Evolutionary conservation across 1,140 invertebrate genomes (phyloP).

Genomic region (Sitophilus oryzae): DNA sequence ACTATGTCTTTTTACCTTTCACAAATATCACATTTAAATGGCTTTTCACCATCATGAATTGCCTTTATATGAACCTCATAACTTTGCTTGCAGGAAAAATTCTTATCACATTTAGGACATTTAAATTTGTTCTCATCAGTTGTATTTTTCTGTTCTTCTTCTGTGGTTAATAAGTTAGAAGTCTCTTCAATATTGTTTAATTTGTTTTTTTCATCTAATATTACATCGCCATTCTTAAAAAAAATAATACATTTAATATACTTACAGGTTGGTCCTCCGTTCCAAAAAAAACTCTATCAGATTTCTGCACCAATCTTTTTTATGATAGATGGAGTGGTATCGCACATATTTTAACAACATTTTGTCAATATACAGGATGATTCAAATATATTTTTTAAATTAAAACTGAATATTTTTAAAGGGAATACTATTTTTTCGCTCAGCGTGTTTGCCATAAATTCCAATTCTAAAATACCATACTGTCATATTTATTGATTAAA

Average conservation of each 20-base stretch:
- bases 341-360: too few species aligned
- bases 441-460: too few species aligned
- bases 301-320: too few species aligned
- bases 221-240: slow-evolving; percentile 11
- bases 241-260: slow-evolving; percentile 8
- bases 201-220: slow-evolving; percentile 4
- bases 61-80: slow-evolving; percentile 54
- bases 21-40: slow-evolving; percentile 53
- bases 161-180: not conserved
- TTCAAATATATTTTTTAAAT: too few species aligned
- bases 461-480: too few species aligned
- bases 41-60: slow-evolving; percentile 50
- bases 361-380: too few species aligned
- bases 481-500: too few species aligned
- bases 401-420: too few species aligned
- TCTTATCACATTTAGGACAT: slow-evolving; percentile 53
- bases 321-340: too few species aligned
- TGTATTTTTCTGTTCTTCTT: not conserved
- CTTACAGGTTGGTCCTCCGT: too few species aligned
- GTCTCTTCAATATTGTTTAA: not conserved
- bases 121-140: slow-evolving; percentile 30
- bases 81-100: slow-evolving; percentile 52
- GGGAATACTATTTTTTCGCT: too few species aligned
- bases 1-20: slow-evolving; percentile 13
- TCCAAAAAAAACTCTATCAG: too few species aligned